Evolutionary conservation across 2,888 invertebrate genomes (phyloP).

Genomic region (Pelosia muscerda): DNA sequence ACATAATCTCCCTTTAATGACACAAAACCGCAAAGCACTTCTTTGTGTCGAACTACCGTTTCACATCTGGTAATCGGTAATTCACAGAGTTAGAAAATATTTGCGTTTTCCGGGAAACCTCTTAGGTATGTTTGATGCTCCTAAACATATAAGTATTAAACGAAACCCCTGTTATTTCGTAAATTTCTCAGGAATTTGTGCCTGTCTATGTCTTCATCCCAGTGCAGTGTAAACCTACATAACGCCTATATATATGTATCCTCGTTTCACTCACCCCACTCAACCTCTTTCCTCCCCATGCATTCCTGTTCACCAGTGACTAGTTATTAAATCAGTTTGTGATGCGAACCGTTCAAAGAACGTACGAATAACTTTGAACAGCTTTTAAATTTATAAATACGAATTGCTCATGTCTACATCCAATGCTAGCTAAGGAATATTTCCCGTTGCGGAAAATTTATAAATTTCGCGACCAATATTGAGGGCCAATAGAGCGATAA

Average conservation of each 20-base stretch:
- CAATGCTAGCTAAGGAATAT: background rate
- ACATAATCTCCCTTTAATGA: background rate
- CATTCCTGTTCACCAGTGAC: background rate
- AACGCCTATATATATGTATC: background rate
- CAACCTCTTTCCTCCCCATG: background rate
- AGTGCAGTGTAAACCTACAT: background rate
- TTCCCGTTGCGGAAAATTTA: background rate
- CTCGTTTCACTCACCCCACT: background rate
- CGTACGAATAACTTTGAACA: background rate
- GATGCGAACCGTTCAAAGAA: background rate
- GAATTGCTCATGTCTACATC: background rate
- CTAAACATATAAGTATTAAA: background rate
- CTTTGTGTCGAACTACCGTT: too few relatives aligned
- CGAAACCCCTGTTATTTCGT: background rate
- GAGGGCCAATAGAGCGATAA: too few relatives aligned
- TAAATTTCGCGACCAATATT: too few relatives aligned
- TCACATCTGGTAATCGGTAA: too few relatives aligned
- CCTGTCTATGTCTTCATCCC: background rate
- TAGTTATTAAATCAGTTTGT: background rate
- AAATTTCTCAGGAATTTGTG: background rate
- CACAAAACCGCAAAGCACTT: background rate
- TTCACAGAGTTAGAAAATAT: background rate
- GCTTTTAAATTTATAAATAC: background rate
- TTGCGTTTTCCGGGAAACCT: background rate
- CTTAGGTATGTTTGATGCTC: background rate